Conservation (phyloP, 2,888 invertebrate species). For the Drosophila villosipedis region DNA sequence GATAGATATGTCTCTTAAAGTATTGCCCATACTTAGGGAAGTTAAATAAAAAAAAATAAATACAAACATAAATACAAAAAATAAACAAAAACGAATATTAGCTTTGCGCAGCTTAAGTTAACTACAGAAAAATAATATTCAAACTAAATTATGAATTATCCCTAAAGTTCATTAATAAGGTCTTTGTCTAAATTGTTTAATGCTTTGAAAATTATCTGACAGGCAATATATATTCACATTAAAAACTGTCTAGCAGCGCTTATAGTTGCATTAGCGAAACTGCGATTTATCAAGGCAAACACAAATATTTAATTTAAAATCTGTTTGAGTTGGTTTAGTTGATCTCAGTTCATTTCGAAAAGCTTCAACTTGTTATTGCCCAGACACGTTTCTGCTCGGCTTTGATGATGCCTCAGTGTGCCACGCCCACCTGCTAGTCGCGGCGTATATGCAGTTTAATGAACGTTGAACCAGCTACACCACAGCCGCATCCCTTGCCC, state of each 20-base stretch:
- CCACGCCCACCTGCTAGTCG: slow-evolving; percentile 54
- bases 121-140: not conserved
- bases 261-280: not conserved
- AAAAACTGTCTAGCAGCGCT: not conserved
- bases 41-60: not conserved
- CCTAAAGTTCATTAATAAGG: not conserved
- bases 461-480: slow-evolving; percentile 16
- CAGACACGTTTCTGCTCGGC: slow-evolving; percentile 33
- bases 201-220: not conserved
- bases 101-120: not conserved
- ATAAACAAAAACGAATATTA: not conserved
- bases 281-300: not conserved
- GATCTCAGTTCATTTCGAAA: slow-evolving; percentile 11
- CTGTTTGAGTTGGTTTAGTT: not conserved
- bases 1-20: not conserved
- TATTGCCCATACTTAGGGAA: not conserved
- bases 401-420: slow-evolving; percentile 31
- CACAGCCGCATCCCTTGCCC: slow-evolving; percentile 18
- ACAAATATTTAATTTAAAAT: not conserved
- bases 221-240: not conserved
- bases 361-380: slow-evolving; percentile 3
- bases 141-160: not conserved
- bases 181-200: not conserved
- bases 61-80: not conserved
- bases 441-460: slow-evolving; percentile 25